phyloP scores from a whole-genome alignment of 2,888 invertebrate genomes.

The Drosophila hamatofila region DNA sequence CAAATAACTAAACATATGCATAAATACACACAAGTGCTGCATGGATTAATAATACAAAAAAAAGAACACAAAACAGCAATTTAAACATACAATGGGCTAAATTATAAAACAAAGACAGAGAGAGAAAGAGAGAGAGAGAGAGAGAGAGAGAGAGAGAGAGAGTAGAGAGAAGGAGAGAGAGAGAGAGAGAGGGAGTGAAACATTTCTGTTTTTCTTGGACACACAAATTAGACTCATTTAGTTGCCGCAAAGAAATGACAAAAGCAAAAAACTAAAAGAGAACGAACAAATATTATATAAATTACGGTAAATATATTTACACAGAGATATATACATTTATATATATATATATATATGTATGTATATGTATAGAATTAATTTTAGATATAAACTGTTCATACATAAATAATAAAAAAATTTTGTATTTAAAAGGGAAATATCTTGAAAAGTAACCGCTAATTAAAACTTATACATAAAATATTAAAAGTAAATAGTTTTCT shows the following conservation, averaged over 20 bases:
- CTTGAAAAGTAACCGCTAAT: background rate
- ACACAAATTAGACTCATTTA: conserved; percentile 16
- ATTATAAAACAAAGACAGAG: background rate
- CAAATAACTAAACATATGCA: conserved; percentile 30
- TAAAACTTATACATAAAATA: background rate
- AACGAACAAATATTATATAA: conserved; percentile 6
- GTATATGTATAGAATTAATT: background rate
- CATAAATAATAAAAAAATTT: background rate
- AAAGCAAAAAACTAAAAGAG: background rate
- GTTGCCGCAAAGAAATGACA: conserved; percentile 5
- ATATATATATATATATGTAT: no score
- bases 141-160: conserved; percentile 1
- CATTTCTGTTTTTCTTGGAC: conserved; percentile 10
- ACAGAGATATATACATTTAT: no score
- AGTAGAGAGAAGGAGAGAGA: conserved; percentile 4
- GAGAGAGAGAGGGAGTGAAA: background rate
- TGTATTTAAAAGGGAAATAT: background rate
- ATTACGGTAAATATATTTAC: background rate
- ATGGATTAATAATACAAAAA: conserved; percentile 34
- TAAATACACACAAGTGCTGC: conserved; percentile 17
- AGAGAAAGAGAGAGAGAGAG: background rate
- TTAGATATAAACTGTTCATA: background rate
- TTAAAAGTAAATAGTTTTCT: background rate
- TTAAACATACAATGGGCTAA: conserved; percentile 19
- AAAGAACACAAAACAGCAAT: conserved; percentile 20